These are phyloP conservation scores for Cheilosia vulpina DNA, from an alignment of 2,888 invertebrate species.

Conservation along the genomic window DNA sequence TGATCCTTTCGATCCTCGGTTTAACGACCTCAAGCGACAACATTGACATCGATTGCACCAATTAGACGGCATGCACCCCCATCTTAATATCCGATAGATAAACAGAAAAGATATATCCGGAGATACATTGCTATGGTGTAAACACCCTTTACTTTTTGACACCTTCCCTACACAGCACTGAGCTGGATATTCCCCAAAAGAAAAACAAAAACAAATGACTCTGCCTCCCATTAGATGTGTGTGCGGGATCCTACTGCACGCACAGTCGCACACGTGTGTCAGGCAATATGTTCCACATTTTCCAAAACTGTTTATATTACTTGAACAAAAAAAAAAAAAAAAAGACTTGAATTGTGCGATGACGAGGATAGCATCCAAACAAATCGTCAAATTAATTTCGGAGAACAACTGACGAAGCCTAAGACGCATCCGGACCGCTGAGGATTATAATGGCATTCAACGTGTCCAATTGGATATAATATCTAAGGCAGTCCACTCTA, in stretches of 20 bases:
- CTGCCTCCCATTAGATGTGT: slow-evolving; percentile 43
- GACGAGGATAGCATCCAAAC: slow-evolving; percentile 65
- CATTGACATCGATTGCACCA: slow-evolving; percentile 66
- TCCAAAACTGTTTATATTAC: slow-evolving; percentile 60
- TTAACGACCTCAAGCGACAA: slow-evolving; percentile 65
- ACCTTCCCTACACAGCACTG: slow-evolving; percentile 41
- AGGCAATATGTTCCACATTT: slow-evolving; percentile 65
- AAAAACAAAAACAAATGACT: slow-evolving; percentile 64
- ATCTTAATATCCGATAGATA: slow-evolving; percentile 54
- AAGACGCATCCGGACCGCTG: slow-evolving; percentile 46
- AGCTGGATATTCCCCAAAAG: slow-evolving; percentile 44
- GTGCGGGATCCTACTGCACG: not conserved
- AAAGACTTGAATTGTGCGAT: slow-evolving; percentile 34
- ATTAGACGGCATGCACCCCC: slow-evolving; percentile 37
- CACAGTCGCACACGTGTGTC: slow-evolving; percentile 61
- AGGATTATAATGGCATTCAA: slow-evolving; percentile 69
- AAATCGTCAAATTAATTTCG: slow-evolving; percentile 67
- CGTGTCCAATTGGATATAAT: slow-evolving; percentile 56
- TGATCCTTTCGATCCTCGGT: slow-evolving; percentile 7
- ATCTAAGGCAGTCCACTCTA: slow-evolving; percentile 51
- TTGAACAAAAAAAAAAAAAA: slow-evolving; percentile 18
- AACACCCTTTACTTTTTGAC: slow-evolving; percentile 73
- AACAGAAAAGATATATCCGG: slow-evolving; percentile 66
- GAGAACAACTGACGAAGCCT: slow-evolving; percentile 23
- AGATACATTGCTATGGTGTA: slow-evolving; percentile 54